phyloP scores from a whole-genome alignment of 1,140 invertebrate species.

The Phocides pigmalion region DNA sequence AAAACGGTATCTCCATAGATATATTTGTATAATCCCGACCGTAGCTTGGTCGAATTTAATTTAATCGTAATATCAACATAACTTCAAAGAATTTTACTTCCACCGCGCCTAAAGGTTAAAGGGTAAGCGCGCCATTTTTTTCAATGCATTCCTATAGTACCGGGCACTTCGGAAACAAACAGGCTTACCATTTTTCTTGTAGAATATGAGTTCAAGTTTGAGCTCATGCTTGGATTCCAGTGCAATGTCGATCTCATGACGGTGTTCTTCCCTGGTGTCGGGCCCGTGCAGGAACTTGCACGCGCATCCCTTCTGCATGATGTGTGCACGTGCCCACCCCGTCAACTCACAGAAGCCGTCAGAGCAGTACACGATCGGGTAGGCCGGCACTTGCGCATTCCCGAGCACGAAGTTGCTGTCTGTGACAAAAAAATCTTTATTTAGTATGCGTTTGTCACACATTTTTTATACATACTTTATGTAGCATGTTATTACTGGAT shows the following conservation, averaged over 20 bases:
- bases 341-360: slow-evolving; percentile 99
- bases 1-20: too few species aligned
- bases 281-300: slow-evolving; percentile 97
- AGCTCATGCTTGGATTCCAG: slow-evolving; percentile 95
- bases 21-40: too few species aligned
- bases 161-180: too few species aligned
- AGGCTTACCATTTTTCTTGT: slow-evolving; percentile 95
- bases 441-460: too few species aligned
- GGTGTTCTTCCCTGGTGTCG: slow-evolving; percentile 95
- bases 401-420: slow-evolving; percentile 99
- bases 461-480: too few species aligned
- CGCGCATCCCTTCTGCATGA: slow-evolving; percentile 98
- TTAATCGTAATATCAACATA: too few species aligned
- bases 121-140: too few species aligned
- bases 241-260: slow-evolving; percentile 94
- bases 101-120: too few species aligned
- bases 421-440: slow-evolving; percentile 72
- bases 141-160: too few species aligned
- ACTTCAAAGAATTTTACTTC: too few species aligned
- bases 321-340: slow-evolving; percentile 95
- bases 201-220: slow-evolving; percentile 96
- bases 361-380: slow-evolving; percentile 98
- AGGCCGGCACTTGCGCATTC: slow-evolving; percentile 96
- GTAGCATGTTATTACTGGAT: too few species aligned
- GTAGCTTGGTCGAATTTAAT: too few species aligned